These are phyloP conservation scores for Prionailurus bengalensis DNA, from an alignment of 2,113 vertebrate species.

Conservation along the genomic window DNA sequence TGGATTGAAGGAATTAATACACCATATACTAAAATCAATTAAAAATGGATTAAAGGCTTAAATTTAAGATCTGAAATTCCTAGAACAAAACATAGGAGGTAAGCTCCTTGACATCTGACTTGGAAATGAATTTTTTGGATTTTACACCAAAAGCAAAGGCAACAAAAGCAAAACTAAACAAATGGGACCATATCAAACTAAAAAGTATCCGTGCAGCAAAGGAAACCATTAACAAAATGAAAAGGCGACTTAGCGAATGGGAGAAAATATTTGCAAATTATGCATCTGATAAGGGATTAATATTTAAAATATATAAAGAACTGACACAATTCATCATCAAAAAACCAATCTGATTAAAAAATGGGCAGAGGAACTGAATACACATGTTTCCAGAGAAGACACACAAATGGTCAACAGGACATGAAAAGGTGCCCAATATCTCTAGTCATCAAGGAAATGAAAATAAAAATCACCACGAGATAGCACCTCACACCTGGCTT, in stretches of 20 bases:
- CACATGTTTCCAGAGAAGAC: neutral
- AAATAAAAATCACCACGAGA: neutral
- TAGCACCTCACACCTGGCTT: neutral
- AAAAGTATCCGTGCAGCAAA: neutral
- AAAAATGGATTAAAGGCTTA: neutral
- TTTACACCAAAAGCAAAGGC: neutral
- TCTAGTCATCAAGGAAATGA: neutral
- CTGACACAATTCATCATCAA: neutral
- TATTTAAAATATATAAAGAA: neutral
- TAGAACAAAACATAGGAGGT: neutral
- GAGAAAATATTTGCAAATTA: neutral
- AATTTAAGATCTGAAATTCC: neutral
- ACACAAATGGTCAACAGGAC: neutral
- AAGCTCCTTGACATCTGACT: neutral
- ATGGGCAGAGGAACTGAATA: neutral
- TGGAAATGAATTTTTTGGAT: neutral
- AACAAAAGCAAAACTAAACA: neutral
- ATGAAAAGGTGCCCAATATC: neutral
- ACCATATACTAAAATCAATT: neutral
- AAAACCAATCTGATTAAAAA: neutral
- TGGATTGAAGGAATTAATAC: neutral
- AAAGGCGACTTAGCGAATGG: neutral
- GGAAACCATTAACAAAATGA: neutral
- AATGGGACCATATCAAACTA: neutral
- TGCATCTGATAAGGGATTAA: neutral